These are phyloP conservation scores for Lasaia peninsularis DNA, from an alignment of 1,140 invertebrate species.

Conservation along the genomic window DNA sequence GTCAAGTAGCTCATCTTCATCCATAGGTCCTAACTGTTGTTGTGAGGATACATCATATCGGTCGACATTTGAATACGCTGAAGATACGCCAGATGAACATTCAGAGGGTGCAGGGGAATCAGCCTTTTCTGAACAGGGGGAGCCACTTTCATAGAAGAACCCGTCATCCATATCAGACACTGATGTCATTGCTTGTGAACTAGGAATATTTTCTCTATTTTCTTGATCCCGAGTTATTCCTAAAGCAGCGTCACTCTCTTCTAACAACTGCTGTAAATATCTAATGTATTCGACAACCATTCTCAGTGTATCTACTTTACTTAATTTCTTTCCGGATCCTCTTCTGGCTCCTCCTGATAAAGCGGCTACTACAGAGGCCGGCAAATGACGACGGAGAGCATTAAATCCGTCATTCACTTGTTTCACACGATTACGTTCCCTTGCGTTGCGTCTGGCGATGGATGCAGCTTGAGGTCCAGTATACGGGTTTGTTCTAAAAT, in stretches of 20 bases:
- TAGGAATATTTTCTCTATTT: slow-evolving; percentile 69
- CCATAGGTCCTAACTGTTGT: slow-evolving; percentile 80
- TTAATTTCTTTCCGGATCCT: slow-evolving; percentile 91
- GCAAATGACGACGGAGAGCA: slow-evolving; percentile 91
- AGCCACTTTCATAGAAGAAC: slow-evolving; percentile 69
- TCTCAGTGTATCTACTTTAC: slow-evolving; percentile 95
- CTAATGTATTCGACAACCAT: slow-evolving; percentile 97
- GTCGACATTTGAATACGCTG: slow-evolving; percentile 71
- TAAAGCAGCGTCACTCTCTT: slow-evolving; percentile 79
- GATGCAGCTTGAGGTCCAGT: slow-evolving; percentile 85
- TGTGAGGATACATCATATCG: slow-evolving; percentile 67
- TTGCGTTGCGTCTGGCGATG: slow-evolving; percentile 93
- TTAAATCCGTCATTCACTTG: slow-evolving; percentile 97
- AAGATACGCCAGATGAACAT: slow-evolving; percentile 79
- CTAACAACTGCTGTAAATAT: slow-evolving; percentile 89
- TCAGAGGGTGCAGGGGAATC: slow-evolving; percentile 86
- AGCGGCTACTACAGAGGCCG: slow-evolving; percentile 85
- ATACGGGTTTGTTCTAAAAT: slow-evolving; percentile 81
- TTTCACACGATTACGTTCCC: slow-evolving; percentile 96
- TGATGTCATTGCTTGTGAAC: slow-evolving; percentile 48
- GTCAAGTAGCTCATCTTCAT: slow-evolving; percentile 91
- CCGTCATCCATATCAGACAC: slow-evolving; percentile 67
- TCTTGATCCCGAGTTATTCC: slow-evolving; percentile 62
- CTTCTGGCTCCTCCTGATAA: slow-evolving; percentile 82
- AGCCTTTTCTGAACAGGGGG: slow-evolving; percentile 81